These are phyloP conservation scores for Ploceus nigricollis DNA, from an alignment of 2,113 vertebrate genomes.

Conservation along the genomic window DNA sequence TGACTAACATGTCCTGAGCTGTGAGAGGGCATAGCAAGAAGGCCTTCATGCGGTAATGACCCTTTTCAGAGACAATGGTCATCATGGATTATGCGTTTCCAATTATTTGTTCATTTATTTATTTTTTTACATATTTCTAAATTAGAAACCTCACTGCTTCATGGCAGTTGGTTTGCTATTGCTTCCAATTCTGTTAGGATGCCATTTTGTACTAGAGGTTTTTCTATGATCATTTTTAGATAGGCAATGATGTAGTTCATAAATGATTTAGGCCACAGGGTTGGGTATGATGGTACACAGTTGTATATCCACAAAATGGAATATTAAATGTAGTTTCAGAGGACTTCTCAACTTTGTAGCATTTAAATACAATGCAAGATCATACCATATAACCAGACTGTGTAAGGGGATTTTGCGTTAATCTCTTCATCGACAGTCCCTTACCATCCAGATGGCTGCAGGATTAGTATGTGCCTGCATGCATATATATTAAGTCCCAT, in stretches of 20 bases:
- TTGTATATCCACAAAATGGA: conserved; percentile 57
- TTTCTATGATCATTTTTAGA: conserved; percentile 71
- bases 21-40: conserved; percentile 86
- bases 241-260: conserved; percentile 61
- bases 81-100: conserved; percentile 84
- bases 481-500: conserved; percentile 62
- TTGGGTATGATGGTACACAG: conserved; percentile 58
- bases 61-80: conserved; percentile 88
- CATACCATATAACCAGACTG: conserved; percentile 32
- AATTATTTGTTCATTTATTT: conserved; percentile 86
- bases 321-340: conserved; percentile 39
- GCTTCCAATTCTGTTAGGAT: conserved; percentile 78
- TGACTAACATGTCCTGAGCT: conserved; percentile 89
- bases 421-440: conserved; percentile 55
- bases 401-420: conserved; percentile 43
- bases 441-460: conserved; percentile 68
- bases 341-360: conserved; percentile 55
- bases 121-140: conserved; percentile 81
- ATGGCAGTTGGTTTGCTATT: conserved; percentile 87
- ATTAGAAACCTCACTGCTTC: conserved; percentile 84
- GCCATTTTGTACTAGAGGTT: conserved; percentile 74
- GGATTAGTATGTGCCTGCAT: conserved; percentile 76
- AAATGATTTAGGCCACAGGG: conserved; percentile 60
- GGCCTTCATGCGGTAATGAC: conserved; percentile 82
- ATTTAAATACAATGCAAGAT: conserved; percentile 46